Conservation (phyloP, 2,888 invertebrate species). For the Athalia circularis region DNA sequence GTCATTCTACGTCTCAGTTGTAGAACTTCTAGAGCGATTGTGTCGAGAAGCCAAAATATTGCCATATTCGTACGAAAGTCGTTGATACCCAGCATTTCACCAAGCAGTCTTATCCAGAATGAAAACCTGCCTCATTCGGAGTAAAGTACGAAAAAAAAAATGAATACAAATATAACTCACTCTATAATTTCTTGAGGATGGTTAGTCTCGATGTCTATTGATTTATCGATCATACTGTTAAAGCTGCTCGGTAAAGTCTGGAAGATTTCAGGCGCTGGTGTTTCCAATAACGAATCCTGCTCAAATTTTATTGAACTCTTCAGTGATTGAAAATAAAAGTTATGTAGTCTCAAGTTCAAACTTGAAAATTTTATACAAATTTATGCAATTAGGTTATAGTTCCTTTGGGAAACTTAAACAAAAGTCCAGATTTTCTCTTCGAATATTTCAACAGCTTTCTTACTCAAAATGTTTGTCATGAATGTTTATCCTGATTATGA, state of each 20-base stretch:
- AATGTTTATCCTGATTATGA: too few species aligned
- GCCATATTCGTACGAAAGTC: conserved; percentile 73
- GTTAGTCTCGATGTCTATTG: conserved; percentile 54
- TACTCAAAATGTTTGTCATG: too few species aligned
- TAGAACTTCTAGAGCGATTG: conserved; percentile 68
- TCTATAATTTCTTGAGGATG: conserved; percentile 54
- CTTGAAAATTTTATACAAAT: too few species aligned
- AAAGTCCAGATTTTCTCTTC: too few species aligned
- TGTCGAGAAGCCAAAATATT: conserved; percentile 77
- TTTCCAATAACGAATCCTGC: not conserved
- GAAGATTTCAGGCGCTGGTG: not conserved
- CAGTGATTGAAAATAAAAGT: too few species aligned
- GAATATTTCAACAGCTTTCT: too few species aligned
- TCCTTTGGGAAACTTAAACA: too few species aligned
- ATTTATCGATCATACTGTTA: conserved; percentile 50
- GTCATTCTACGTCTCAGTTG: conserved; percentile 52
- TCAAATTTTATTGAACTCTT: not conserved
- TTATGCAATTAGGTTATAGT: too few species aligned
- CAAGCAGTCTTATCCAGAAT: conserved; percentile 71
- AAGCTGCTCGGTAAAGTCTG: conserved; percentile 55
- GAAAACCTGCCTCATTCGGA: conserved; percentile 50
- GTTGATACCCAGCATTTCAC: conserved; percentile 72
- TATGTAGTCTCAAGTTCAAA: too few species aligned
- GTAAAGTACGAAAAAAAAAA: conserved; percentile 36
- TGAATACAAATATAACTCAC: conserved; percentile 50